Percentiles rank a stretch among this genome's conserved stretches.
These are phyloP conservation scores for Phaetusa simplex DNA, from an alignment of 2,113 vertebrate species.

Conservation along the genomic window DNA sequence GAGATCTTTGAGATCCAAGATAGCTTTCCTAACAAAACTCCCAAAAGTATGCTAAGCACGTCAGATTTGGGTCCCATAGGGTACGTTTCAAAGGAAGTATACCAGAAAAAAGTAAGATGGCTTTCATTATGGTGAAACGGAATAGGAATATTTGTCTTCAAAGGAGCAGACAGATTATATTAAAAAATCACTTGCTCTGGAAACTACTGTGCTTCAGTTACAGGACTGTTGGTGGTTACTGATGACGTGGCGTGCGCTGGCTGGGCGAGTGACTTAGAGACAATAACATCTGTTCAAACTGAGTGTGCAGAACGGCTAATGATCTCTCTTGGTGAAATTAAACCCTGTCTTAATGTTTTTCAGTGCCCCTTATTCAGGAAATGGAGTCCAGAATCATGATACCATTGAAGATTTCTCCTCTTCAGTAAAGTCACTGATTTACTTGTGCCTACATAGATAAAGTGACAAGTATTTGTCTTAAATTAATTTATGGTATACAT, in stretches of 20 bases:
- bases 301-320: not conserved
- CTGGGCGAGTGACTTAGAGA: not conserved
- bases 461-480: conserved; percentile 68
- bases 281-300: not conserved
- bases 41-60: not conserved
- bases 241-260: not conserved
- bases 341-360: not conserved
- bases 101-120: not conserved
- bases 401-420: conserved; percentile 90
- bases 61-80: not conserved
- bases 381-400: conserved; percentile 99
- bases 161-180: not conserved
- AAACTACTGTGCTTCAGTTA: not conserved
- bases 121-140: not conserved
- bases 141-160: not conserved
- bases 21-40: not conserved
- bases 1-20: not conserved
- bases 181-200: not conserved
- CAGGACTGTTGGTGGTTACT: not conserved
- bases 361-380: conserved; percentile 98
- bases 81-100: not conserved
- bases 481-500: conserved; percentile 64
- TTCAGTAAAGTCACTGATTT: conserved; percentile 80
- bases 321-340: not conserved
- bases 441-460: conserved; percentile 60